These are phyloP conservation scores for Paracanthobrama guichenoti DNA, from an alignment of 2,113 vertebrate genomes.

Conservation along the genomic window DNA sequence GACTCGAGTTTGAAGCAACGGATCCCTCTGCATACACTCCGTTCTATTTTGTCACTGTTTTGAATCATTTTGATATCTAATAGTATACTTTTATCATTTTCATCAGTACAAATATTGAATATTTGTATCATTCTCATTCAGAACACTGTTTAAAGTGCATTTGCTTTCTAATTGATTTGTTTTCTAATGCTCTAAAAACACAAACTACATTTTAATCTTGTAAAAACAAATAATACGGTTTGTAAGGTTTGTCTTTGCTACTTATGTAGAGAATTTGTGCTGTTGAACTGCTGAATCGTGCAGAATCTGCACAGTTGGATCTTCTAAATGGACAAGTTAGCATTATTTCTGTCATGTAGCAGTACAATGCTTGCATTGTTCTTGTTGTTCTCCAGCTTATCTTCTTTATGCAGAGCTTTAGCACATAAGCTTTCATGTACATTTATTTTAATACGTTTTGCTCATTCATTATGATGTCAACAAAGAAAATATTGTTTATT, in stretches of 20 bases:
- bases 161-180: neutral
- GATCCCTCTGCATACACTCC: neutral
- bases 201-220: neutral
- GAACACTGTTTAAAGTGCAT: neutral
- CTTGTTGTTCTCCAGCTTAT: conserved; percentile 4
- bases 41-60: neutral
- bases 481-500: neutral
- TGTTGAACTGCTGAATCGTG: neutral
- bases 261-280: neutral
- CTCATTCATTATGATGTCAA: neutral
- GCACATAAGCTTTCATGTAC: neutral
- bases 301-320: neutral
- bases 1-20: neutral
- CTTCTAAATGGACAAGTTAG: neutral
- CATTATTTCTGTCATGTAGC: neutral
- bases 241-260: neutral
- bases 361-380: neutral
- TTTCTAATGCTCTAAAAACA: neutral
- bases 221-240: neutral
- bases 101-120: neutral
- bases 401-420: neutral
- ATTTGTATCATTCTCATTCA: neutral
- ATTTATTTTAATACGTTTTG: neutral
- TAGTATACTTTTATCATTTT: neutral
- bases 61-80: neutral